Evolutionary conservation across 2,888 invertebrate species (phyloP).

Genomic region (Callyntrura sp.): DNA sequence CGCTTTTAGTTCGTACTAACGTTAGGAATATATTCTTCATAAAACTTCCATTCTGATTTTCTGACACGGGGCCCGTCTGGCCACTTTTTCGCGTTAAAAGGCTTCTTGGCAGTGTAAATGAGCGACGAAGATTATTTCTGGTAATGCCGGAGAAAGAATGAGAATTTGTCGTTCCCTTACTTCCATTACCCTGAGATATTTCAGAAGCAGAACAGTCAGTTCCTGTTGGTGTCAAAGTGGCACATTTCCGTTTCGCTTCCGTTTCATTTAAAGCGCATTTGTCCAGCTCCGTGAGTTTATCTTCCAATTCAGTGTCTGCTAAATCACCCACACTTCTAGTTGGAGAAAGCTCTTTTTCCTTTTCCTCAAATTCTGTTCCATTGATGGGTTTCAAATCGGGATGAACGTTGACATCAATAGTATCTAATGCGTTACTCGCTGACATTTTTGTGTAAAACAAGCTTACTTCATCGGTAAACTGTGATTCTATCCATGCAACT

Average conservation of each 20-base stretch:
- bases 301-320: constrained; percentile 66
- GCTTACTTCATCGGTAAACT: constrained; percentile 32
- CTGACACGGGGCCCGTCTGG: constrained; percentile 83
- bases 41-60: constrained; percentile 82
- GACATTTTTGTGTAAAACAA: constrained; percentile 57
- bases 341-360: background rate
- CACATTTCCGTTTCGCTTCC: constrained; percentile 77
- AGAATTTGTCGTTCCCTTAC: constrained; percentile 51
- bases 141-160: constrained; percentile 75
- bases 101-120: constrained; percentile 83
- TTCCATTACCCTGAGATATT: constrained; percentile 52
- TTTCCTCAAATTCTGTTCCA: constrained; percentile 10
- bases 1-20: constrained; percentile 80
- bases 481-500: background rate
- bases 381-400: background rate
- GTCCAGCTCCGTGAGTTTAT: constrained; percentile 68
- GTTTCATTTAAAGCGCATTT: constrained; percentile 47
- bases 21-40: constrained; percentile 83
- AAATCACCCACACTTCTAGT: background rate
- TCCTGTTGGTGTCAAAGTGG: constrained; percentile 78
- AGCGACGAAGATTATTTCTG: constrained; percentile 83
- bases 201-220: constrained; percentile 24
- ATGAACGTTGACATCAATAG: constrained; percentile 32
- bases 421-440: constrained; percentile 26
- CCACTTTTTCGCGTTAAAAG: constrained; percentile 81